Conservation (phyloP, 2,888 invertebrate genomes). For the Caenorhabditis uteleia region DNA sequence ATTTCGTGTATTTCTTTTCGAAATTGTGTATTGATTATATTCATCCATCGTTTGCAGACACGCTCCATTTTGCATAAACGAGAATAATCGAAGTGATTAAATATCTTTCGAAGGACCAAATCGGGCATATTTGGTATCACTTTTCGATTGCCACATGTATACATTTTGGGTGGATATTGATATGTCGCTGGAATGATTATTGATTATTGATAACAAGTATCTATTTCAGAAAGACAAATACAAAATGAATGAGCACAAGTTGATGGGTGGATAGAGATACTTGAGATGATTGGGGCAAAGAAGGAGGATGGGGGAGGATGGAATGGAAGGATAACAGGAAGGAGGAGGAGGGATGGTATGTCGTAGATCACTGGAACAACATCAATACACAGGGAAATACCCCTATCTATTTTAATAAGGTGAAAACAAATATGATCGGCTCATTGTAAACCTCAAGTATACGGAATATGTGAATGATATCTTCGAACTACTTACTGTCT, state of each 20-base stretch:
- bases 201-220: conserved; percentile 3
- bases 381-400: too few relatives aligned
- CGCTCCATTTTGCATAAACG: conserved; percentile 40
- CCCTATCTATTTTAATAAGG: too few relatives aligned
- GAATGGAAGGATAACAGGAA: too few relatives aligned
- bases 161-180: conserved; percentile 23
- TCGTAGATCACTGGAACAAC: too few relatives aligned
- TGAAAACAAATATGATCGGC: too few relatives aligned
- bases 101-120: conserved; percentile 46
- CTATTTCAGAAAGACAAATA: conserved; percentile 3
- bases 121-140: conserved; percentile 53
- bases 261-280: conserved; percentile 1
- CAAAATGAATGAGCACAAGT: conserved; percentile 6
- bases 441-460: too few relatives aligned
- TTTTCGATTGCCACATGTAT: conserved; percentile 35
- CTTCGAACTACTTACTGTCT: too few relatives aligned
- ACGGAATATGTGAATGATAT: too few relatives aligned
- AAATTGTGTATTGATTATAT: conserved; percentile 36
- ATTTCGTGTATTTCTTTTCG: conserved; percentile 47
- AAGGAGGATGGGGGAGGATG: too few relatives aligned
- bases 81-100: conserved; percentile 30
- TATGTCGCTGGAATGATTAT: conserved; percentile 18
- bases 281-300: conserved; percentile 4
- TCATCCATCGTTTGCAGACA: conserved; percentile 52
- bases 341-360: too few relatives aligned